These are phyloP conservation scores for Chaetophractus vellerosus DNA, from an alignment of 2,797 vertebrate genomes.

Conservation along the genomic window DNA sequence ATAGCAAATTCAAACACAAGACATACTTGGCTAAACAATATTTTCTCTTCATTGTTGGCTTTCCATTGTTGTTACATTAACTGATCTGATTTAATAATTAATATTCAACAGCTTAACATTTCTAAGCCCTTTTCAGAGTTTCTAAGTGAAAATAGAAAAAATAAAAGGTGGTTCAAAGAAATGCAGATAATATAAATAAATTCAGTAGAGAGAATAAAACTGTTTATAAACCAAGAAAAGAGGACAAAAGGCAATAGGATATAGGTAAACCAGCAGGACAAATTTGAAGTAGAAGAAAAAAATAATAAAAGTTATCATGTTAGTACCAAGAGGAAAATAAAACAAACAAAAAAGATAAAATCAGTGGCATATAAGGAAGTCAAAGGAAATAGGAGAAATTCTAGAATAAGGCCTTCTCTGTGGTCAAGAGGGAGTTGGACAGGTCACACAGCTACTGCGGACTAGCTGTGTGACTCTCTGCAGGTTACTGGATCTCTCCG, in stretches of 20 bases:
- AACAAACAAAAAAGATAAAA: background rate
- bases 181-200: slow-evolving; percentile 41
- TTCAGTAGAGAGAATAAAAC: slow-evolving; percentile 14
- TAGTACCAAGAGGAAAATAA: background rate
- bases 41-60: slow-evolving; percentile 36
- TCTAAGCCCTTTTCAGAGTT: slow-evolving; percentile 39
- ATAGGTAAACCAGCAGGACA: background rate
- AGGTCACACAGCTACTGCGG: background rate
- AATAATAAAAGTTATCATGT: background rate
- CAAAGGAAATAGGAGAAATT: background rate
- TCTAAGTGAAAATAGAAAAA: background rate
- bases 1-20: slow-evolving; percentile 74
- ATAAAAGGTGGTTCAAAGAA: slow-evolving; percentile 20
- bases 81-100: slow-evolving; percentile 80
- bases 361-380: background rate
- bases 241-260: background rate
- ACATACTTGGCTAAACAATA: slow-evolving; percentile 76
- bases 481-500: background rate
- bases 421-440: background rate
- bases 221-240: background rate
- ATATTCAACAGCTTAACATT: slow-evolving; percentile 58
- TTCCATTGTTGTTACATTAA: slow-evolving; percentile 73
- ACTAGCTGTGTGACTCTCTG: background rate
- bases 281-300: slow-evolving; percentile 8
- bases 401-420: background rate